These are phyloP conservation scores for Vidua macroura DNA, from an alignment of 2,113 vertebrate genomes.

Conservation along the genomic window DNA sequence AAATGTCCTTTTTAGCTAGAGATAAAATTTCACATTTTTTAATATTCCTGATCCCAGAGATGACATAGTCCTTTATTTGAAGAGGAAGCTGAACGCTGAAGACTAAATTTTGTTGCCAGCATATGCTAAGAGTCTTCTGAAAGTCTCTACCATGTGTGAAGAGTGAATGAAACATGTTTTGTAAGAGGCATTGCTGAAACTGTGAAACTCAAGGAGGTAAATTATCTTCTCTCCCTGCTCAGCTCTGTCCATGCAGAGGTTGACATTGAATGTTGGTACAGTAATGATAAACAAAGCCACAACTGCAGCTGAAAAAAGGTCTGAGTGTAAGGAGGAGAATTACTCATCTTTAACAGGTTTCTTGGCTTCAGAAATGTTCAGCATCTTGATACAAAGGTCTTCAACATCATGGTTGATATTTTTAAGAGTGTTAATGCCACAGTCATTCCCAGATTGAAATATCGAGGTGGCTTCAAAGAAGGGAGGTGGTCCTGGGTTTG, in stretches of 20 bases:
- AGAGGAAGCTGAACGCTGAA: slow-evolving; percentile 20
- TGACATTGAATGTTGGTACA: background rate
- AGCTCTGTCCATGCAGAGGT: accelerated
- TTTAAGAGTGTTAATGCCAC: background rate
- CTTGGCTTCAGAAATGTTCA: background rate
- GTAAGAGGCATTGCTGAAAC: background rate
- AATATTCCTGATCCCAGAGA: slow-evolving; percentile 19
- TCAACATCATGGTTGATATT: background rate
- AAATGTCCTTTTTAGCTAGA: background rate
- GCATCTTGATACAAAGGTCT: background rate
- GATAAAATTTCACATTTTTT: slow-evolving; percentile 1
- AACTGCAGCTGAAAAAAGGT: background rate
- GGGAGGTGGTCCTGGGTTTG: background rate
- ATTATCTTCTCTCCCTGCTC: background rate
- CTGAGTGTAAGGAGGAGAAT: background rate
- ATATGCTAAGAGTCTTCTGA: slow-evolving; percentile 3
- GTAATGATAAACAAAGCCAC: background rate
- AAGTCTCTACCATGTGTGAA: background rate
- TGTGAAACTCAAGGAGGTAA: background rate
- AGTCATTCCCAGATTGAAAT: background rate
- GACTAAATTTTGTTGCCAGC: slow-evolving; percentile 31
- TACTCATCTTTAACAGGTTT: background rate
- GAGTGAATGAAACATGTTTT: slow-evolving; percentile 5
- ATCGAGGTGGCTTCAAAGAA: accelerated
- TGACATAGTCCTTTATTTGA: slow-evolving; percentile 15